Base-by-base conservation (phyloP, 1,140 invertebrate genomes). In the Saxidomus purpurata region DNA sequence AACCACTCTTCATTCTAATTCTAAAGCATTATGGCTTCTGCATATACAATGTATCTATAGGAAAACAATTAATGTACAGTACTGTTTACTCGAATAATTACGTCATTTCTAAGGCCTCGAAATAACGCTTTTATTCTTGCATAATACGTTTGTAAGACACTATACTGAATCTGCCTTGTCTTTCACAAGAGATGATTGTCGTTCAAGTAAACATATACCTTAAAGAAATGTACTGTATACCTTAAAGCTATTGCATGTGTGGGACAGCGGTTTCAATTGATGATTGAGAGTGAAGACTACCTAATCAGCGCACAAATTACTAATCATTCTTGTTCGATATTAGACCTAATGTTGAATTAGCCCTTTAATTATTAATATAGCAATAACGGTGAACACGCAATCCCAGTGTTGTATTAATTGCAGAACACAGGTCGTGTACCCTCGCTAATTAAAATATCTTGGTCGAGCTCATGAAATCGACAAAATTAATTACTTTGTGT, bases 281-380 rank as follows among this genome's bases (percentile, higher is more conserved):
- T 67, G 61, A 55, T 55, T 22, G n/a, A 55, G 11, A 22, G 15
- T 11, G 52, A 67, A 67, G 61, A 34, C 61, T 36, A 1, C n/a
- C 25, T 67, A 67, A 67, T 67, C 69, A 47, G 36, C 40, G 40
- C n/a, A 43, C 69, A 77, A 52, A 77, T 77, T 77, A 77, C 74
- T 77, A 77, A 77, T 47, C 25, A 77, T 52, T n/a, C 25, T 11
- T 2, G 74, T 52, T 77, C 74, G 74, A 77, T 77, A 77, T 77
- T 28, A 52, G 74, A 77, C 43, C 74, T 28, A 77, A 77, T 77
- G 74, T 43, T 77, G 74, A 77, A 77, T 77, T 77, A 28, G 74
- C 25, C 43, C 74, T 77, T 77, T 77, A 77, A 77, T 77, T 47
- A 77, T 77, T 77, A 77, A 77, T 77, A 77, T 40, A 77, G 74